Evolutionary conservation across 2,797 vertebrate species (phyloP), one percentile per base, ranked within the genome.

Genomic region (Moxostoma hubbsi): DNA sequence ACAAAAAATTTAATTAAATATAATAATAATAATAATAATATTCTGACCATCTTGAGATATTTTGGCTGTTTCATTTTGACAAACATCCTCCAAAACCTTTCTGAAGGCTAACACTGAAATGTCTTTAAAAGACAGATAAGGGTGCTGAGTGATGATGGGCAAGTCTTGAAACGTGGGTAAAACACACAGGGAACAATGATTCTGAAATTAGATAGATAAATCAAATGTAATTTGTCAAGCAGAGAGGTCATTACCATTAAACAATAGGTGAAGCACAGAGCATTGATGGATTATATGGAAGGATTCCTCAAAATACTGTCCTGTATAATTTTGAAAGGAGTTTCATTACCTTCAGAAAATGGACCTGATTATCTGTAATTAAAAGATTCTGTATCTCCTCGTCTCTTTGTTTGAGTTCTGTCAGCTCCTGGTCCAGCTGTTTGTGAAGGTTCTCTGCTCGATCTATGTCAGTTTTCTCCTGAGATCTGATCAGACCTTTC

Each of bases 391-490:
- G 45, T 8, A 53, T 68, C 65, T 53, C 49, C 36, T 16, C 11
- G 24, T 36, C 47, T 68, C 4, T 68, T 68, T 53, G 24, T 68
- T 47, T 68, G 66, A 68, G 66, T 68, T 68, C 16, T 36, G 49
- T 68, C 66, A 75, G 62, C 73, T 63, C 70, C 51, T 50, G 43
- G 45, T 51, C 53, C 62, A 73, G 61, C 46, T n/a, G 69, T 71
- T 51, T 18, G 53, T 43, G 53, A 51, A 79, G 69, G 72, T 64
- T 1, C 55, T 73, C 77, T 57, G 77, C 69, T 65, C 12, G 50
- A 66, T 54, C 46, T 70, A 58, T 54, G 59, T 79, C 68, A 53
- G 59, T 16, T 18, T 65, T 73, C 62, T 80, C 77, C 61, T 73
- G 77, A 55, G 43, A 53, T 66, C 70, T 80, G 70, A 73, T 80